Evolutionary conservation across 2,888 invertebrate species (phyloP).

Genomic region (Netelia melanura): DNA sequence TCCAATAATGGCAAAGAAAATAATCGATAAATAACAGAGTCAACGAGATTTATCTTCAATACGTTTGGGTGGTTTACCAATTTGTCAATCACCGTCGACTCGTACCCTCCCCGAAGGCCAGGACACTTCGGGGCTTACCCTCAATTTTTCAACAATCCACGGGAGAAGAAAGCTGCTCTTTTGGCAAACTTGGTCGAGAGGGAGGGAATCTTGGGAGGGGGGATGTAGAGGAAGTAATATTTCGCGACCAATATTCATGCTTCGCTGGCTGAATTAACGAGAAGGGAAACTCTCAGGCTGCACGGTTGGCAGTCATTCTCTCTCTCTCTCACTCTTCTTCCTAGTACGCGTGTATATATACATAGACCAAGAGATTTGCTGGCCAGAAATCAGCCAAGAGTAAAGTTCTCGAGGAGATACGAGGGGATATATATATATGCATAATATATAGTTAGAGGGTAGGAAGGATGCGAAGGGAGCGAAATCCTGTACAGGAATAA

Average conservation of each 20-base stretch:
- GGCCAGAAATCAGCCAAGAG: slow-evolving; percentile 58
- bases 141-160: slow-evolving; percentile 18
- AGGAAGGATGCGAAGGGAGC: slow-evolving; percentile 57
- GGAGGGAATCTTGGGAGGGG: background rate
- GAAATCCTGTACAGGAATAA: slow-evolving; percentile 54
- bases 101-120: background rate
- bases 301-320: slow-evolving; percentile 19
- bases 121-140: background rate
- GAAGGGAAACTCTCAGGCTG: slow-evolving; percentile 40
- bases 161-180: slow-evolving; percentile 39
- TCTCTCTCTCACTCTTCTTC: background rate
- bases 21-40: background rate
- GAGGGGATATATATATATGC: background rate
- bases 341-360: background rate
- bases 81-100: background rate
- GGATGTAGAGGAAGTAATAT: slow-evolving; percentile 48
- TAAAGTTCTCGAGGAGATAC: slow-evolving; percentile 55
- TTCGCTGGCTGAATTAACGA: slow-evolving; percentile 66
- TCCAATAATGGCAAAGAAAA: background rate
- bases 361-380: slow-evolving; percentile 46
- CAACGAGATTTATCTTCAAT: background rate
- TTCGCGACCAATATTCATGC: slow-evolving; percentile 63
- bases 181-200: slow-evolving; percentile 18
- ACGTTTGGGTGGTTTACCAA: too few relatives aligned
- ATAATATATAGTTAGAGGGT: slow-evolving; percentile 28